A percentile compares a stretch with the other conserved stretches of the same genome.
phyloP scores from a whole-genome alignment of 2,113 vertebrate species.

The Centrocercus urophasianus region DNA sequence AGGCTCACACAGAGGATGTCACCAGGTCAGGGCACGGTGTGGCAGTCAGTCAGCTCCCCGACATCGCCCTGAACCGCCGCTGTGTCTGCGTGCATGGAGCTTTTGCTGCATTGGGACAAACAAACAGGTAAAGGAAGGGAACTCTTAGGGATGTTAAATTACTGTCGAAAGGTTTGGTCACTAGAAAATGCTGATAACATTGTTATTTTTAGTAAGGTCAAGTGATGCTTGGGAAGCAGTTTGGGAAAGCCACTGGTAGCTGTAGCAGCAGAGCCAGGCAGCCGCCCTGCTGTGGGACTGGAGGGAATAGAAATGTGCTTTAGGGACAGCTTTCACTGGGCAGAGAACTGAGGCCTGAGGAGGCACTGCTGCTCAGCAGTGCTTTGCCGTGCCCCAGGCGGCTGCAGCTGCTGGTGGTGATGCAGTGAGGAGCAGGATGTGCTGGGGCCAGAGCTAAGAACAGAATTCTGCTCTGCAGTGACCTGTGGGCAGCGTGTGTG shows the following conservation, averaged over 20 bases:
- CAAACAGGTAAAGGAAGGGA: neutral
- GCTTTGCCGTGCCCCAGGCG: neutral
- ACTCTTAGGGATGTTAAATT: neutral
- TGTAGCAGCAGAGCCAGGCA: accelerated
- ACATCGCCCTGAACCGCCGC: neutral
- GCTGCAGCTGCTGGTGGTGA: neutral
- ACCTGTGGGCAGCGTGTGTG: too few relatives aligned
- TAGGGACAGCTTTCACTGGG: neutral
- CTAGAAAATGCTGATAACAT: neutral
- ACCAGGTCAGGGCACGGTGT: neutral
- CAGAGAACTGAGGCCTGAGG: neutral
- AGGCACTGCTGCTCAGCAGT: accelerated
- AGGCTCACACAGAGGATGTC: neutral
- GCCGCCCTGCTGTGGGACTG: neutral
- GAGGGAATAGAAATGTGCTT: neutral
- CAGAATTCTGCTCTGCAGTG: neutral
- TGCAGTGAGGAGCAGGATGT: neutral
- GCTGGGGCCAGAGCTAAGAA: neutral
- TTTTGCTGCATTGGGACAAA: neutral
- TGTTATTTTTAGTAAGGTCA: neutral
- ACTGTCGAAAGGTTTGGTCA: neutral
- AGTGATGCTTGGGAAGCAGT: neutral
- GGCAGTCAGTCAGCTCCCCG: too few relatives aligned
- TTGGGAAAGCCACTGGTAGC: neutral
- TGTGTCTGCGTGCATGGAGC: accelerated